These are phyloP conservation scores for Enoplolaimus lenunculus DNA, from an alignment of 2,888 invertebrate species.

Conservation along the genomic window DNA sequence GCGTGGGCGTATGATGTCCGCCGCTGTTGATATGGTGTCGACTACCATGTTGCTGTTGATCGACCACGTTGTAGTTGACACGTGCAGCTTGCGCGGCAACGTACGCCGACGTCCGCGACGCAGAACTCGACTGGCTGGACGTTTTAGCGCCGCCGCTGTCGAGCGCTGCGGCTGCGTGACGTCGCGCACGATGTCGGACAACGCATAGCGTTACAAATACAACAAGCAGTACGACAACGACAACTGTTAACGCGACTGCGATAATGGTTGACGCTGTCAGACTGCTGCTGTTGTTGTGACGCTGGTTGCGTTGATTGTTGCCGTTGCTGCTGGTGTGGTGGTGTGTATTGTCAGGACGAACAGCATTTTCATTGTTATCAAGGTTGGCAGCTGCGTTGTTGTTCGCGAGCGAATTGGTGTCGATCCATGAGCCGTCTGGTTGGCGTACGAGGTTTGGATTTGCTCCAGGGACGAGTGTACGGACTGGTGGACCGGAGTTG, in stretches of 20 bases:
- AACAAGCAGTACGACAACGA: slow-evolving; percentile 32
- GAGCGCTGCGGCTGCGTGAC: background rate
- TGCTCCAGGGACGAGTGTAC: background rate
- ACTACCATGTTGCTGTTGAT: slow-evolving; percentile 26
- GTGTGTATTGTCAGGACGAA: slow-evolving; percentile 17
- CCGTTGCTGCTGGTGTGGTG: background rate
- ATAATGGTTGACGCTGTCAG: slow-evolving; percentile 31
- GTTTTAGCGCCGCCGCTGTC: background rate
- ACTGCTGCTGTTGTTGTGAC: background rate
- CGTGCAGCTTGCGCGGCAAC: slow-evolving; percentile 31
- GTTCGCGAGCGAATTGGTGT: background rate
- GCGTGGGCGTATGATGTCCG: slow-evolving; percentile 5
- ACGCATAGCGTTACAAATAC: slow-evolving; percentile 35
- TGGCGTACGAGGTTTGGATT: background rate
- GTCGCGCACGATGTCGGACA: slow-evolving; percentile 27
- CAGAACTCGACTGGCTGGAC: slow-evolving; percentile 25
- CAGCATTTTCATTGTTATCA: slow-evolving; percentile 4
- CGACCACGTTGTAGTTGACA: slow-evolving; percentile 26
- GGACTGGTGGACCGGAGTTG: background rate
- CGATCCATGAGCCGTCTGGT: background rate
- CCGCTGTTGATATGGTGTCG: slow-evolving; percentile 26
- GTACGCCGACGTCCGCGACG: slow-evolving; percentile 32
- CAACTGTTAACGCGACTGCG: slow-evolving; percentile 33
- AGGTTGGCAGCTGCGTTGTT: background rate
- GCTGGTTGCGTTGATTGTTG: background rate